Base-by-base conservation (phyloP, 2,888 invertebrate genomes). In the Prionchulus punctatus region DNA sequence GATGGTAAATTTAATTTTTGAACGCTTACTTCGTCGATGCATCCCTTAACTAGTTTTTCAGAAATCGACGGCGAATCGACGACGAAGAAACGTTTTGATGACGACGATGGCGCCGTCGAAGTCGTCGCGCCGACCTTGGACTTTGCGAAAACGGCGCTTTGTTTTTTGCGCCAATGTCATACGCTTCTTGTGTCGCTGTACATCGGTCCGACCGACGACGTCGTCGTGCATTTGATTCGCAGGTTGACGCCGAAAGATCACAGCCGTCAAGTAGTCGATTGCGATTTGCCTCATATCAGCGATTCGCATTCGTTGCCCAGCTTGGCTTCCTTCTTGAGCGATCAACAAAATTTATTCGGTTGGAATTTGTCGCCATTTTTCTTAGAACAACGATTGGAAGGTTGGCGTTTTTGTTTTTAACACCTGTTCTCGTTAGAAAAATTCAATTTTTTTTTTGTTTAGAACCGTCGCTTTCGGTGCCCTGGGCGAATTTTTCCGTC, bases 141-240 rank as follows among this genome's bases (percentile, higher is more conserved):
- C 23, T 49, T 49, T 26, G 50, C 15, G 61, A 61, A 71, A 67
- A 85, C 87, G 68, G 87, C 88, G 1, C 74, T 92, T 30, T 84
- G 84, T 64, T 85, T 88, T 67, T 76, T 92, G 30, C 81, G 86
- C 68, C 85, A 82, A 63, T 90, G 89, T 70, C 85, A 85, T 57
- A 82, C 83, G 60, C 88, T 91, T 63, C 75, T 92, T 55, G 83
- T 85, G 1, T 85, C 86, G 73, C 89, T 91, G 88, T 87, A 86
- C 72, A 83, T 82, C 66, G 90, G 91, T 89, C 7, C 18, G 4
- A 89, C 90, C 0, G 86, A 87, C 65, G 89, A 89, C 70, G 91
- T 91, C 0, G 84, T 84, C 59, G 90, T 91, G 69, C 87, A 88
- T 71, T 83, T 89, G 18, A 86, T 88, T 0, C 85, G 88, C 67